Conservation (phyloP, 1,140 invertebrate genomes). For the Conopomorpha cramerella region DNA sequence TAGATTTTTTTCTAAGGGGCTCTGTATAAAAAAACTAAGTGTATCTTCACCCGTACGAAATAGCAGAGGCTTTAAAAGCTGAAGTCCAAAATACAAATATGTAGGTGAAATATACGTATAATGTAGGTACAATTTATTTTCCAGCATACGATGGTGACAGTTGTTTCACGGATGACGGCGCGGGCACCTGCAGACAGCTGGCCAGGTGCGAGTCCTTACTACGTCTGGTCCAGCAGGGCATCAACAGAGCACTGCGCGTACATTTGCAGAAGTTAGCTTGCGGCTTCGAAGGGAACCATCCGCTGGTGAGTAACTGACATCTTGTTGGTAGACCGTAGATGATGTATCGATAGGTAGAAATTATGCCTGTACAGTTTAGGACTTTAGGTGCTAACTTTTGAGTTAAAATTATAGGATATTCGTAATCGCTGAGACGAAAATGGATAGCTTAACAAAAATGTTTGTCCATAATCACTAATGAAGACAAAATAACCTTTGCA, state of each 20-base stretch:
- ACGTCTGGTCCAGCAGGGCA: constrained; percentile 19
- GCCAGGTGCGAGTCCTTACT: constrained; percentile 19
- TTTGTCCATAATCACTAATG: background rate
- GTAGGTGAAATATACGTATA: too few species aligned
- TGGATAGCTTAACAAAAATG: too few species aligned
- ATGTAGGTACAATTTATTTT: too few species aligned
- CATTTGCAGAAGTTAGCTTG: constrained; percentile 24
- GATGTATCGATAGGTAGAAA: background rate
- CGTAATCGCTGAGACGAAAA: too few species aligned
- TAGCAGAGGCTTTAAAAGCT: too few species aligned
- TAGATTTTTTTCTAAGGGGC: too few species aligned
- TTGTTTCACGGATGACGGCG: constrained; percentile 12
- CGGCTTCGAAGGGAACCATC: constrained; percentile 26
- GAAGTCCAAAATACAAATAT: too few species aligned
- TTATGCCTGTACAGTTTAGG: background rate
- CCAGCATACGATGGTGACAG: constrained; percentile 27
- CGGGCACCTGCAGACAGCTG: constrained; percentile 19
- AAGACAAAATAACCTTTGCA: too few species aligned
- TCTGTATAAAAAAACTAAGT: too few species aligned
- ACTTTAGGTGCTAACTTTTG: background rate
- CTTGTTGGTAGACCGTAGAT: too few species aligned
- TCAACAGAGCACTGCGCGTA: constrained; percentile 19
- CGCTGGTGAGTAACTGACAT: constrained; percentile 22
- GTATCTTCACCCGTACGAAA: too few species aligned
- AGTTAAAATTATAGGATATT: too few species aligned